Percentiles rank a stretch among this genome's conserved stretches.
These are phyloP conservation scores for Eugnorisma glareosa DNA, from an alignment of 2,888 invertebrate genomes.

Conservation along the genomic window DNA sequence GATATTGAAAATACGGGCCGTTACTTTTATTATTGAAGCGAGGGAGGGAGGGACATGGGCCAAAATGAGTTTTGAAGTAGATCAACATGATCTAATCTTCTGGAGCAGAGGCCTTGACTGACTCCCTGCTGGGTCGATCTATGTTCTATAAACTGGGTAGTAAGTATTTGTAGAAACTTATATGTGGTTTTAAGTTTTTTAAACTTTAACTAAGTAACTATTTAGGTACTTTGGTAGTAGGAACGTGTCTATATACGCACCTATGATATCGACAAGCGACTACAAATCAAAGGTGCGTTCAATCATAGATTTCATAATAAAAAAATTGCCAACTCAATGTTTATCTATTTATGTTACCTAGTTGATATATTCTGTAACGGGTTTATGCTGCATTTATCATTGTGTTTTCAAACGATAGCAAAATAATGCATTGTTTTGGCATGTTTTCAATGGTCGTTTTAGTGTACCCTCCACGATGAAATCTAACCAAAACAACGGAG, in stretches of 20 bases:
- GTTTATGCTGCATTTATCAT: background rate
- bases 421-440: background rate
- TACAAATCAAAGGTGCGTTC: too few relatives aligned
- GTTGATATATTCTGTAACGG: background rate
- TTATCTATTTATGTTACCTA: background rate
- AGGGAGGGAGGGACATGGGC: slow-evolving; percentile 1
- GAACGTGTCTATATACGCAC: background rate
- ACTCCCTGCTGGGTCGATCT: background rate
- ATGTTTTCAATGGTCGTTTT: background rate
- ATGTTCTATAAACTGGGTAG: background rate
- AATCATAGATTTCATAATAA: background rate
- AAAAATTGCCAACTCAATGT: background rate
- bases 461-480: background rate
- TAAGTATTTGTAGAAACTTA: background rate
- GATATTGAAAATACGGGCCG: slow-evolving; percentile 51
- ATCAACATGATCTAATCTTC: slow-evolving; percentile 30
- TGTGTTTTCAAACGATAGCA: background rate
- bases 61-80: slow-evolving; percentile 33
- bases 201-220: background rate
- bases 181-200: background rate
- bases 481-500: background rate
- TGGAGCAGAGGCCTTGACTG: background rate
- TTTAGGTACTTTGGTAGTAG: background rate
- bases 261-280: too few relatives aligned
- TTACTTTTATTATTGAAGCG: slow-evolving; percentile 37